These are phyloP conservation scores for Lycopodina hypogea DNA, from an alignment of 37 sponge, comb jelly and placozoan species.

Conservation along the genomic window DNA sequence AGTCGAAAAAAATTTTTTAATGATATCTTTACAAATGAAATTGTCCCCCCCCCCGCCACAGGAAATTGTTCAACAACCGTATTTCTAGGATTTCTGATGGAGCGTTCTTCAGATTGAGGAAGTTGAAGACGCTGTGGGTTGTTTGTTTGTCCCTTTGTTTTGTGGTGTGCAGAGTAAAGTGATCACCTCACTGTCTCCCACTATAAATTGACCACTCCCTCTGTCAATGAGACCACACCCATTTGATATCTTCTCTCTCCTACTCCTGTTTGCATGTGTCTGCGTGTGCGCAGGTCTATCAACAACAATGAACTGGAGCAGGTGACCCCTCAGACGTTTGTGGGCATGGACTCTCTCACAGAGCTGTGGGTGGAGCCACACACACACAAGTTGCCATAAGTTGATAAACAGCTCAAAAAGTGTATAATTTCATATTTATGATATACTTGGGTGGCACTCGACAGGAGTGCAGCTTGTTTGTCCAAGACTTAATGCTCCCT, in stretches of 20 bases:
- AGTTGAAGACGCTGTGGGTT: slow-evolving; percentile 26
- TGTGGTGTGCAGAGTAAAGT: not conserved
- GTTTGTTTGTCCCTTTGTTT: not conserved
- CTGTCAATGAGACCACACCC: not conserved
- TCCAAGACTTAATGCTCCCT: too few species aligned
- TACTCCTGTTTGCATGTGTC: not conserved
- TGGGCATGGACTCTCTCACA: slow-evolving; percentile 26
- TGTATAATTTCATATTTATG: too few species aligned
- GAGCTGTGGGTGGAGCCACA: slow-evolving; percentile 32
- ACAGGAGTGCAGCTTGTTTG: too few species aligned
- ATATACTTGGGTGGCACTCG: too few species aligned
- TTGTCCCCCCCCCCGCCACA: too few species aligned
- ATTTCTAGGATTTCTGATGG: slow-evolving; percentile 34
- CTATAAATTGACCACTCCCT: not conserved
- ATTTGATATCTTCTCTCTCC: not conserved
- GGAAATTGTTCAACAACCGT: slow-evolving; percentile 4
- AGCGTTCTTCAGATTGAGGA: slow-evolving; percentile 38
- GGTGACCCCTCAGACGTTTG: slow-evolving; percentile 18
- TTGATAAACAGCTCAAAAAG: too few species aligned
- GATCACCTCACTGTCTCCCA: not conserved
- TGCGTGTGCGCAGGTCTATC: not conserved
- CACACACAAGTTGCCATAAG: too few species aligned
- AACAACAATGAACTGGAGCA: slow-evolving; percentile 1
- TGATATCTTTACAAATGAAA: too few species aligned
- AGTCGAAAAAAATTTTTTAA: too few species aligned